Evolutionary conservation across 2,888 invertebrate species (phyloP), one percentile per base, ranked within the genome.

Genomic region (Plebejus anna): DNA sequence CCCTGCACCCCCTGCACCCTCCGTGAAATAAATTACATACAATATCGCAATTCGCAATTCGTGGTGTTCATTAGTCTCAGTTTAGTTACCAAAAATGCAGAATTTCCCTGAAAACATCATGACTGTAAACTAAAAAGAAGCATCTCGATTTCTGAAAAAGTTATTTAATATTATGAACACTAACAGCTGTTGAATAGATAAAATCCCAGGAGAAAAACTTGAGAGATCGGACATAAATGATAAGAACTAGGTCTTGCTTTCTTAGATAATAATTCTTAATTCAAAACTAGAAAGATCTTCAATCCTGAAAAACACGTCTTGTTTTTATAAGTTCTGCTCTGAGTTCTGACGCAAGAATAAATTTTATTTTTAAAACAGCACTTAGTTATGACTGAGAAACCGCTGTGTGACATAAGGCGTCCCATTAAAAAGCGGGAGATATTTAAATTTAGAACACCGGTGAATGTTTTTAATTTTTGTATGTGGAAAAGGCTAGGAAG

Each of bases 391-490:
- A 73, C 75, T 81, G 78, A 79, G 83, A 85, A 85, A 82, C 79
- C 79, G 80, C 79, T 80, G 79, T 78, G 84, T 88, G 85, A 87
- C 84, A 86, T 88, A 87, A 86, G 82, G 82, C 82, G 84, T 83
- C 83, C 83, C 83, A 82, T 82, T 82, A 82, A 82, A 79, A 82
- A 80, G 84, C 88, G 86, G 87, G 86, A 84, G 86, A 85, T 87
- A 86, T 90, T 89, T 87, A 89, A 90, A 90, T 87, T 87, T 92
- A 92, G 92, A 92, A 90, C 88, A 92, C 88, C 87, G 89, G 89
- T 86, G 81, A 61, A 75, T 76, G 83, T 81, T 82, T 83, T 86
- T 86, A 86, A 89, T 88, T 90, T 89, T 77, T 51, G 71, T 75
- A 71, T 73, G 70, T 76, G 28, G 59, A 72, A 78, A 36, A n/a